Evolutionary conservation across 2,888 invertebrate species (phyloP), one percentile per base, ranked within the genome.

Genomic region (Drosophila eohydei): DNA sequence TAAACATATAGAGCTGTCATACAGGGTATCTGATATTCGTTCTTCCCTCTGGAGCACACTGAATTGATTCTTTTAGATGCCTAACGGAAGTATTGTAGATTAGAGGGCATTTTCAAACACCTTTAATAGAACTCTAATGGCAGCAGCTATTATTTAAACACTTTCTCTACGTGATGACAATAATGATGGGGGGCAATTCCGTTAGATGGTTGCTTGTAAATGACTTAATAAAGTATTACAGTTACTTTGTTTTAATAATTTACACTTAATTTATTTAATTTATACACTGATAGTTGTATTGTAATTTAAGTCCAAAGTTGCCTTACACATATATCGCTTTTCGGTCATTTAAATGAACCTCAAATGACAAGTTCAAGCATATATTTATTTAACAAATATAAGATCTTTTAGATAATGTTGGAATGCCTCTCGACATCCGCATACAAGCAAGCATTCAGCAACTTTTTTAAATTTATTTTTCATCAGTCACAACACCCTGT

Each of bases 401-500:
- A n/a, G n/a, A n/a, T n/a, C n/a, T n/a, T n/a, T n/a, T 46, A 2
- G 46, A 28, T 46, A 46, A 46, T 14, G 28, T 14, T 46, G 26
- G 44, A 46, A 46, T 14, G 46, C 46, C 7, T 30, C 2, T 48
- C 5, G 30, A 5, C 30, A n/a, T 4, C 9, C 30, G 30, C 48
- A 46, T 28, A 28, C 55, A 59, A 51, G 16, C 34, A 30, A 32
- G 14, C 50, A 55, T n/a, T 40, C 26, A 21, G 16, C 36, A 28
- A 41, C 36, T 46, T 21, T 21, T 21, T 21, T 21, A 21, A 21
- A 21, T 21, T 21, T 21, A 21, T 21, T 21, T 21, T 21, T 21
- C 21, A 21, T 21, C 21, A 21, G 21, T 48, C 40, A 56, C n/a
- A 44, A 16, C 85, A 84, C 89, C 88, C 84, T 84, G 83, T 89